These are phyloP conservation scores for Lagorchestes hirsutus DNA, from an alignment of 2,797 vertebrate genomes.

Conservation along the genomic window DNA sequence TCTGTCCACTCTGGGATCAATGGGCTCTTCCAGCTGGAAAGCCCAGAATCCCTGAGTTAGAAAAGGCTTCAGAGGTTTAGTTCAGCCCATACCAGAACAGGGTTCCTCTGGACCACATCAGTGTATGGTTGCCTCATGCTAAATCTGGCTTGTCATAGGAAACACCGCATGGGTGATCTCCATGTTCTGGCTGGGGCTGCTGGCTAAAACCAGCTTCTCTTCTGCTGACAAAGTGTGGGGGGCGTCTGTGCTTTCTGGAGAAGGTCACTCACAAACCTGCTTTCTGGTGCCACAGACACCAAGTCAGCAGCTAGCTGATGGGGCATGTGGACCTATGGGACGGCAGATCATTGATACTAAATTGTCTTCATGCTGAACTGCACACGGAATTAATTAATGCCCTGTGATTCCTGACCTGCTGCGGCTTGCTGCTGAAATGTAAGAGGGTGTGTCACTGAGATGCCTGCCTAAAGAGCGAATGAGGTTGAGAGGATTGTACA, in stretches of 20 bases:
- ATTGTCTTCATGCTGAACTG: neutral
- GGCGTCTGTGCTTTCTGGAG: neutral
- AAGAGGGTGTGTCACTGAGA: neutral
- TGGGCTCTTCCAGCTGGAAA: neutral
- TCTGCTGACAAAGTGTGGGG: neutral
- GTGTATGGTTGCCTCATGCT: neutral
- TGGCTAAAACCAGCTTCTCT: neutral
- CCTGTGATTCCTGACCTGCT: neutral
- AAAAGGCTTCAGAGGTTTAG: neutral
- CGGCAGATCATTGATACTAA: neutral
- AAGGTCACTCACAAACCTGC: neutral
- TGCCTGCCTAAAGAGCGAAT: neutral
- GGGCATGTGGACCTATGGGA: neutral
- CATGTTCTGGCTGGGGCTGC: neutral
- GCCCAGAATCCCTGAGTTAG: neutral
- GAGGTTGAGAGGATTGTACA: neutral
- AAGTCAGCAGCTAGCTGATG: neutral
- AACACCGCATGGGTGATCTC: neutral
- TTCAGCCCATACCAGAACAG: neutral
- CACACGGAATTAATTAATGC: neutral
- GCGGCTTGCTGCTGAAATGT: neutral
- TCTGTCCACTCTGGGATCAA: neutral
- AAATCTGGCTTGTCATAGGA: neutral
- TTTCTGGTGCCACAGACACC: neutral
- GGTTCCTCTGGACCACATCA: neutral